Percentiles rank a stretch among this genome's conserved stretches.
Evolutionary conservation across 92 coral and sea anemone species (phyloP).

Genomic region (Parazoanthus atlanticus): DNA sequence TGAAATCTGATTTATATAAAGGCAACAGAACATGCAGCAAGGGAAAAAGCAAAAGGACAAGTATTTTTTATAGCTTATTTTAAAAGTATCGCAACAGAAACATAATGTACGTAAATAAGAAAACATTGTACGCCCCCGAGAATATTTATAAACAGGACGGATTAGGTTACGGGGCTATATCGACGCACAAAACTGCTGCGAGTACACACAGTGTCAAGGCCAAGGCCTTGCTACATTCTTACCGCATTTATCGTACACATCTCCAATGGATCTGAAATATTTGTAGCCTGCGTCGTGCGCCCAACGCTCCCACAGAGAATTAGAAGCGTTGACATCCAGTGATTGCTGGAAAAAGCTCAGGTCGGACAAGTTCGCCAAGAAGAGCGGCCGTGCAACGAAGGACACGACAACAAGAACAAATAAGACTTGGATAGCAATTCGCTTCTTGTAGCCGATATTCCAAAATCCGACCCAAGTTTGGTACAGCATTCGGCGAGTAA

Average conservation of each 20-base stretch:
- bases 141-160: background rate
- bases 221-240: background rate
- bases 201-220: background rate
- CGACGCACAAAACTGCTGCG: background rate
- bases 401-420: background rate
- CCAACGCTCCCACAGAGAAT: constrained; percentile 33
- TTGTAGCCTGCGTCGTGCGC: constrained; percentile 41
- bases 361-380: constrained; percentile 35
- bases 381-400: background rate
- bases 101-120: background rate
- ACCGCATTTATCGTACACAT: constrained; percentile 35
- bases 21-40: background rate
- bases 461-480: constrained; percentile 23
- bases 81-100: too few relatives aligned
- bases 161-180: background rate
- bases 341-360: constrained; percentile 14
- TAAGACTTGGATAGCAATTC: constrained; percentile 32
- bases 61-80: too few relatives aligned
- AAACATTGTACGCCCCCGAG: background rate
- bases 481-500: constrained; percentile 17
- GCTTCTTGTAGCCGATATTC: constrained; percentile 43
- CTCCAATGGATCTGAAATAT: constrained; percentile 32
- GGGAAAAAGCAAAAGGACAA: too few relatives aligned
- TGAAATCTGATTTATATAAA: background rate
- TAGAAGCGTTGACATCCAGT: background rate